Base-by-base conservation (phyloP, 2,113 vertebrate species). In the Tichodroma muraria region DNA sequence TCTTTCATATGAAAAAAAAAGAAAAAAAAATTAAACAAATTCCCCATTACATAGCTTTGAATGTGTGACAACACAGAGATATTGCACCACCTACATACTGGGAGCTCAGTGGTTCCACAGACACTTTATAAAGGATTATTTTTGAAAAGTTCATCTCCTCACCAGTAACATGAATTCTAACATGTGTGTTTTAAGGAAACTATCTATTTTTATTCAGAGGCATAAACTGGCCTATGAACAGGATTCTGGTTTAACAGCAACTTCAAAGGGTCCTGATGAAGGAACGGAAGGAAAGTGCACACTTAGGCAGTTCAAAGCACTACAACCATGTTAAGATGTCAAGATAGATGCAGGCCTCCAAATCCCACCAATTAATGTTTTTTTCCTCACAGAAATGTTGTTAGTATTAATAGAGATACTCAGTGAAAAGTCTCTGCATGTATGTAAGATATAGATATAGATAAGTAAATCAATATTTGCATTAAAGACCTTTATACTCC, bases 221-320 rank as follows among this genome's bases (percentile, higher is more conserved):
- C 61, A 88, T 96, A 95, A 96, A 95, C 50, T 69, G 63, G 52
- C 66, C 81, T 70, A 45, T 83, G 84, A 93, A 82, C 82, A 95
- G 66, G 64, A 92, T 72, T 93, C 59, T 53, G 63, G 40, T 71
- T 94, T 80, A 95, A 86, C 47, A 93, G 54, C 40, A 65, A 44
- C 76, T 94, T 95, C 95, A 95, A 97, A 94, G 68, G 76, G 30
- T 75, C 87, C 72, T 80, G 91, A 88, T n/a, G 92, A 96, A 82
- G 6, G 37, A 82, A 85, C 12, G 80, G 80, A 56, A 15, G 69
- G 76, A 84, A 96, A 96, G 82, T 27, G 83, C 83, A 73, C 70
- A 38, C 68, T 89, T 76, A 84, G 17, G 12, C 27, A 65, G 66
- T 89, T 92, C 80, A 96, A 90, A 95, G 28, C 63, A 70, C 68